Conservation (phyloP, 2,888 invertebrate genomes). For the Bimastos eiseni region DNA sequence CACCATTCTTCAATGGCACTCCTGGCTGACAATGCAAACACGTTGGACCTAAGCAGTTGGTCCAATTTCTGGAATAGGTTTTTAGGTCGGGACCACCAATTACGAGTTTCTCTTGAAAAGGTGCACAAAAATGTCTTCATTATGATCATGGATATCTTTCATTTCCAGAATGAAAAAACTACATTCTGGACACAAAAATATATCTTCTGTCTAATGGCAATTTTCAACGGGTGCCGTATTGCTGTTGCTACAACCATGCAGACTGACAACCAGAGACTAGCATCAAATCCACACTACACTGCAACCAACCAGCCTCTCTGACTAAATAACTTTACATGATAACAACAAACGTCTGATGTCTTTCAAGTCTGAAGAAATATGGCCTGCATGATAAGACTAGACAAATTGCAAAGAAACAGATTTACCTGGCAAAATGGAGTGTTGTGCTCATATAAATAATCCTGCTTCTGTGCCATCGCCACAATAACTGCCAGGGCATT, state of each 20-base stretch:
- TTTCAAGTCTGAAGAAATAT: not conserved
- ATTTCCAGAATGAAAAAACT: not conserved
- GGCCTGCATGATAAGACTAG: not conserved
- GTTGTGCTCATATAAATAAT: constrained; percentile 50
- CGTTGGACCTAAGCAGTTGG: not conserved
- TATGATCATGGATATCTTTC: not conserved
- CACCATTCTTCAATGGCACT: too few relatives aligned
- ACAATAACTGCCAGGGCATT: constrained; percentile 69
- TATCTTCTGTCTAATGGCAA: not conserved
- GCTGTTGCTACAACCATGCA: not conserved
- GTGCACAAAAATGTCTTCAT: not conserved
- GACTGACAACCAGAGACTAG: not conserved
- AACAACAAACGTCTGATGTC: not conserved
- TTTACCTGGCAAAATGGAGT: constrained; percentile 53
- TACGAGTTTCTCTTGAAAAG: not conserved
- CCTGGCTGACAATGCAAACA: not conserved
- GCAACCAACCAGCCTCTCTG: not conserved
- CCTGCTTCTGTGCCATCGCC: constrained; percentile 54
- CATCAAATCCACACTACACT: not conserved
- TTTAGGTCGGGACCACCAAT: not conserved
- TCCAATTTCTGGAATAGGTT: not conserved
- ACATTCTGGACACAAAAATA: not conserved
- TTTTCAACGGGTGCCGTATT: not conserved
- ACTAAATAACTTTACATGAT: not conserved
- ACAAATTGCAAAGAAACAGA: not conserved